phyloP scores from a whole-genome alignment of 2,797 vertebrate genomes.

The Pangasius krempfi region DNA sequence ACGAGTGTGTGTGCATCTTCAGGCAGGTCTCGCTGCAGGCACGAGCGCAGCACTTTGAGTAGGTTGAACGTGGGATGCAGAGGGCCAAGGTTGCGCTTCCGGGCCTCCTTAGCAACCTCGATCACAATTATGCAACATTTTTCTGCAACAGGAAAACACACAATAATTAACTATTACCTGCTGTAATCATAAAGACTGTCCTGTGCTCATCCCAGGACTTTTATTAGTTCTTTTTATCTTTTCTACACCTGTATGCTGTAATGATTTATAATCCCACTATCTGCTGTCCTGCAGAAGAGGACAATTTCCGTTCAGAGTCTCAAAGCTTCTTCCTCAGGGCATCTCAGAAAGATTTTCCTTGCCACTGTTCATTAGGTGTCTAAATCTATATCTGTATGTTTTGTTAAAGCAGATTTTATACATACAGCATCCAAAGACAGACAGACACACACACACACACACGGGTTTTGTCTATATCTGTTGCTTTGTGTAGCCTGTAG shows the following conservation, averaged over 20 bases:
- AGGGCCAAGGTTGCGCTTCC: slow-evolving; percentile 82
- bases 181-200: neutral
- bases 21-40: slow-evolving; percentile 78
- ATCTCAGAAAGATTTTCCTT: too few relatives aligned
- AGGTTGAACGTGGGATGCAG: slow-evolving; percentile 89
- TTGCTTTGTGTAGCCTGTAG: too few relatives aligned
- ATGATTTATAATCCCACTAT: too few relatives aligned
- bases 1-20: slow-evolving; percentile 75
- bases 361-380: too few relatives aligned
- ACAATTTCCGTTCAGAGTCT: too few relatives aligned
- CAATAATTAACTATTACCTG: neutral
- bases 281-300: too few relatives aligned
- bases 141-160: slow-evolving; percentile 62
- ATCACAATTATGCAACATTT: slow-evolving; percentile 81
- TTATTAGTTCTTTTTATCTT: too few relatives aligned
- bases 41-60: slow-evolving; percentile 74
- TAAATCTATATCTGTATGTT: too few relatives aligned
- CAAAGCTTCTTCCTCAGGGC: too few relatives aligned
- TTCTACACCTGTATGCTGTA: too few relatives aligned
- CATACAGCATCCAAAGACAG: neutral
- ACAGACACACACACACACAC: too few relatives aligned
- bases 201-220: too few relatives aligned
- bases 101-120: slow-evolving; percentile 75
- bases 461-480: neutral
- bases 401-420: neutral